Conservation (phyloP, 2,888 invertebrate genomes). For the Spatulosminthurus flaviceps region DNA sequence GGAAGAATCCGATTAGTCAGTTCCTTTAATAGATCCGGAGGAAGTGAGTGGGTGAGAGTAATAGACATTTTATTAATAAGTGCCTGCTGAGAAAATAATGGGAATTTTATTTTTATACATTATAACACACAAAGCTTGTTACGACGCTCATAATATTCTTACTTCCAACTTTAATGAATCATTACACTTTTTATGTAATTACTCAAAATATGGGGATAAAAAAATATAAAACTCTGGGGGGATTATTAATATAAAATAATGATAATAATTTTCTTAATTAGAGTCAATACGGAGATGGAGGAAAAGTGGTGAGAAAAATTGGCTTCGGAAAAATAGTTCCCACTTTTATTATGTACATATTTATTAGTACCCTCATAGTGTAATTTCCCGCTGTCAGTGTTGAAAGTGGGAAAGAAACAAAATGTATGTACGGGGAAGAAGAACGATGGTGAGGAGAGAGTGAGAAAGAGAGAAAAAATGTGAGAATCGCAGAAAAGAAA, state of each 20-base stretch:
- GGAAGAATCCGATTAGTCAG: neutral
- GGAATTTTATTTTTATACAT: neutral
- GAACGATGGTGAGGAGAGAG: conserved; percentile 23
- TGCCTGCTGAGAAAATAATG: neutral
- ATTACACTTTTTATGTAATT: too few species aligned
- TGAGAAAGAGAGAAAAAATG: neutral
- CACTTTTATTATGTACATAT: too few species aligned
- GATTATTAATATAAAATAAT: too few species aligned
- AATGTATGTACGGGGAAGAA: neutral
- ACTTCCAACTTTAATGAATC: too few species aligned
- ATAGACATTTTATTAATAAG: neutral
- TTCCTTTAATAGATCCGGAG: neutral
- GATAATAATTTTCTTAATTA: too few species aligned
- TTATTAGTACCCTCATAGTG: neutral
- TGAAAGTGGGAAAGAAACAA: neutral
- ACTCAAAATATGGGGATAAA: too few species aligned
- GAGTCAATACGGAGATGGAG: too few species aligned
- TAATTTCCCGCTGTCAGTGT: neutral
- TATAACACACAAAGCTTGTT: too few species aligned
- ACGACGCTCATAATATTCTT: too few species aligned
- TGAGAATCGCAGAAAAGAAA: conserved; percentile 24
- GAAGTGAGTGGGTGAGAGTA: neutral
- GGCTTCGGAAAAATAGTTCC: too few species aligned
- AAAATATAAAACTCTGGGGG: too few species aligned
- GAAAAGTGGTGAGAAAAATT: too few species aligned